phyloP scores from a whole-genome alignment of 2,888 invertebrate species.

The Calameuta pallipes region DNA sequence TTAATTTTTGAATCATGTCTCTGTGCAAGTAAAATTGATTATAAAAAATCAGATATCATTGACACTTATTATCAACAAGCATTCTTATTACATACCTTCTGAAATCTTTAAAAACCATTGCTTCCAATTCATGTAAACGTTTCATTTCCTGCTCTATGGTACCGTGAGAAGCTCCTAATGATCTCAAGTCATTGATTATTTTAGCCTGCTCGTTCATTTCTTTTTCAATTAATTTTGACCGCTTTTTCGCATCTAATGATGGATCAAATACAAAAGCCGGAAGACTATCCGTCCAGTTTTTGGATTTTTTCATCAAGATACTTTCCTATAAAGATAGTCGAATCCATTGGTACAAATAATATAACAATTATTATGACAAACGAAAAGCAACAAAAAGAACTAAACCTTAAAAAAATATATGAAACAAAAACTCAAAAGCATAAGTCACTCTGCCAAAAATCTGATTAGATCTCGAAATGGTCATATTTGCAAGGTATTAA shows the following conservation, averaged over 20 bases:
- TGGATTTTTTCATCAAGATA: constrained; percentile 72
- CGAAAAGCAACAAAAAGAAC: neutral
- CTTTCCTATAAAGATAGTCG: constrained; percentile 70
- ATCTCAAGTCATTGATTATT: constrained; percentile 91
- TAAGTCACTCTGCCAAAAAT: neutral
- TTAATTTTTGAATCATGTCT: constrained; percentile 92
- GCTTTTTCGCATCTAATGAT: constrained; percentile 81
- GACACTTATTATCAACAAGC: neutral
- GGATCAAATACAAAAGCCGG: constrained; percentile 88
- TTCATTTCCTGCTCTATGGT: constrained; percentile 94
- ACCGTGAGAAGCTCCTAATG: constrained; percentile 87
- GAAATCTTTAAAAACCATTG: constrained; percentile 94
- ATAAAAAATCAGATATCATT: constrained; percentile 29
- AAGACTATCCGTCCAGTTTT: constrained; percentile 79
- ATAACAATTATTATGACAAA: neutral
- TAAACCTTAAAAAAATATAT: neutral
- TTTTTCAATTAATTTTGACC: constrained; percentile 93
- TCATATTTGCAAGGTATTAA: neutral
- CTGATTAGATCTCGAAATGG: neutral
- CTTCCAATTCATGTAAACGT: constrained; percentile 91
- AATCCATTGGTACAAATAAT: neutral
- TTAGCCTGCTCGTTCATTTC: constrained; percentile 98
- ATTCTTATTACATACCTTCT: constrained; percentile 71
- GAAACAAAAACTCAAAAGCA: constrained; percentile 9
- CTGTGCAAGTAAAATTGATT: constrained; percentile 63